A percentile compares a stretch with the other conserved stretches of the same genome.
These are phyloP conservation scores for Ophion costatus DNA, from an alignment of 2,888 invertebrate genomes.

Conservation along the genomic window DNA sequence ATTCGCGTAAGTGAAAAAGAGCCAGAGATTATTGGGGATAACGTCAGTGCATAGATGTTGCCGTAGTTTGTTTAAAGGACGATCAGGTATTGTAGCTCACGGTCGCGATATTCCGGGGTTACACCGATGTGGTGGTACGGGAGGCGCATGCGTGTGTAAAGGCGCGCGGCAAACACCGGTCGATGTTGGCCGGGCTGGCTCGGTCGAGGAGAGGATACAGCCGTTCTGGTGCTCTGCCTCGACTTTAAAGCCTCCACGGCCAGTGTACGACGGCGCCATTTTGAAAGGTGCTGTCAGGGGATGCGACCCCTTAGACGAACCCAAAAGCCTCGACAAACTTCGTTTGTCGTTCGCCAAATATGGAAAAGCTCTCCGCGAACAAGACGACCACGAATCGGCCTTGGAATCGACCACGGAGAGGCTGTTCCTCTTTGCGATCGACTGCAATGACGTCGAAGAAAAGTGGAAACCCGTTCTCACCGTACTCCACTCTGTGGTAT, in stretches of 20 bases:
- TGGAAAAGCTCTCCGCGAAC: not conserved
- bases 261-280: constrained; percentile 73
- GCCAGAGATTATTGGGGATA: not conserved
- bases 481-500: not conserved
- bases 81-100: constrained; percentile 47
- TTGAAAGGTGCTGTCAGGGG: constrained; percentile 69
- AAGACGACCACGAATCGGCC: not conserved
- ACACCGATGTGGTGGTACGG: constrained; percentile 76
- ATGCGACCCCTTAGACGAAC: constrained; percentile 56
- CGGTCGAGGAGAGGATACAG: constrained; percentile 70
- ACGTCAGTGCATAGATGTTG: constrained; percentile 7
- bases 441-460: not conserved
- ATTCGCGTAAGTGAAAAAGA: not conserved
- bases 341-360: constrained; percentile 34
- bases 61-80: constrained; percentile 8
- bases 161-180: constrained; percentile 76
- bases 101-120: constrained; percentile 77
- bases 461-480: not conserved
- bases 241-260: constrained; percentile 68
- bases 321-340: constrained; percentile 22
- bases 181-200: constrained; percentile 82
- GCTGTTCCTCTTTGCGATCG: not conserved
- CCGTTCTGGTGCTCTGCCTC: constrained; percentile 58
- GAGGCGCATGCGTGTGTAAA: constrained; percentile 65
- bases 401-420: not conserved